phyloP scores from a whole-genome alignment of 2,888 invertebrate species.

The Fabriciana adippe region DNA sequence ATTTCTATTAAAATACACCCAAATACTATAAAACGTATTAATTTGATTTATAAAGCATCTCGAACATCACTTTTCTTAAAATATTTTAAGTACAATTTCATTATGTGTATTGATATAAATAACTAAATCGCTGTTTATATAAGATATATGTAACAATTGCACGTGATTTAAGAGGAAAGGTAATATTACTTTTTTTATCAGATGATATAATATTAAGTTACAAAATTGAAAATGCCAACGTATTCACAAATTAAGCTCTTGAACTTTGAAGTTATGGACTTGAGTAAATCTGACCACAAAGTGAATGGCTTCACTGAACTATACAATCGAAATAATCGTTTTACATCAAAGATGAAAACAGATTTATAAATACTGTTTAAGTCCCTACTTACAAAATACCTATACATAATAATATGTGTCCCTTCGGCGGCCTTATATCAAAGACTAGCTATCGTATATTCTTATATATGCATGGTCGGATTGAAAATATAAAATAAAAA shows the following conservation, averaged over 20 bases:
- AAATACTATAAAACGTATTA: too few species aligned
- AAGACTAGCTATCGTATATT: background rate
- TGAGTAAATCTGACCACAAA: constrained; percentile 26
- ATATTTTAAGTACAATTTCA: too few species aligned
- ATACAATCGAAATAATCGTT: constrained; percentile 17
- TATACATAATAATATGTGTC: too few species aligned
- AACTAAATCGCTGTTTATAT: background rate
- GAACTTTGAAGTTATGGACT: constrained; percentile 22
- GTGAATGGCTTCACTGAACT: constrained; percentile 21
- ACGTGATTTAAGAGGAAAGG: background rate
- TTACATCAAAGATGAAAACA: constrained; percentile 12
- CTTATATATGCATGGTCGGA: too few species aligned
- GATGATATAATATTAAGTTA: constrained; percentile 1
- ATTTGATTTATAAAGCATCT: too few species aligned
- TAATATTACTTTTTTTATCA: background rate
- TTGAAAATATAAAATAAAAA: background rate
- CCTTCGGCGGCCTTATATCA: too few species aligned
- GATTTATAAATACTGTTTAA: constrained; percentile 17
- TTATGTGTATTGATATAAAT: too few species aligned
- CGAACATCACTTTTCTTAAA: too few species aligned
- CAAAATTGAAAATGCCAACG: constrained; percentile 1
- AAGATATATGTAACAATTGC: background rate
- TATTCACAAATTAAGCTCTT: constrained; percentile 6
- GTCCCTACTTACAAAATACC: background rate
- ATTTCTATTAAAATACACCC: too few species aligned